Evolutionary conservation across 2,888 invertebrate genomes (phyloP).

Genomic region (Amiota communis): DNA sequence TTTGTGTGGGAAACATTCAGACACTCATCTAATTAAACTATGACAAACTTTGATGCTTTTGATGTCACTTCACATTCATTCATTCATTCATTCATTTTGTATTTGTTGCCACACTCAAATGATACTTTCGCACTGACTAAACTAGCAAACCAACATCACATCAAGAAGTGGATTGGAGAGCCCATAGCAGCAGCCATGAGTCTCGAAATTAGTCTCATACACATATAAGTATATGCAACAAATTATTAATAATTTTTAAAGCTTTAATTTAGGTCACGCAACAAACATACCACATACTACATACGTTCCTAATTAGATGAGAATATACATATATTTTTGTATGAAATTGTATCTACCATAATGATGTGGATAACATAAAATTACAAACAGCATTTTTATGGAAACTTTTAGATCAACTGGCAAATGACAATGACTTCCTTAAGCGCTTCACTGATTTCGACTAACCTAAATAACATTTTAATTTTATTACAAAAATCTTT

Average conservation of each 20-base stretch:
- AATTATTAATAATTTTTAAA: neutral
- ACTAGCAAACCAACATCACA: neutral
- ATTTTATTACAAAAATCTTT: constrained; percentile 7
- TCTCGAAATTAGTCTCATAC: neutral
- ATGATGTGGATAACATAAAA: constrained; percentile 42
- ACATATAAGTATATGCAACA: too few species aligned
- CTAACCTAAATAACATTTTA: constrained; percentile 49
- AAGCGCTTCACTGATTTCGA: constrained; percentile 62
- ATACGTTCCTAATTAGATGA: constrained; percentile 38
- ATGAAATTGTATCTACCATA: constrained; percentile 21
- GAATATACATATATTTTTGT: constrained; percentile 31
- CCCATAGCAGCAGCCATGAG: neutral
- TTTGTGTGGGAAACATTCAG: constrained; percentile 15
- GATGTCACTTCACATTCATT: neutral
- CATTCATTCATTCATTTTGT: too few species aligned
- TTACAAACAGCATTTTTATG: constrained; percentile 10
- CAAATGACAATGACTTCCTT: constrained; percentile 52
- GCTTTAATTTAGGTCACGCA: constrained; percentile 3
- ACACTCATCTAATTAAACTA: constrained; percentile 14
- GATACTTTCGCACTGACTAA: neutral
- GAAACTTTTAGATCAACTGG: constrained; percentile 35
- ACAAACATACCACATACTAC: neutral
- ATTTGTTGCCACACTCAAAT: neutral
- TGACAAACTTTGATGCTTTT: constrained; percentile 3
- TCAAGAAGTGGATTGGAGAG: neutral